Evolutionary conservation across 2,888 invertebrate species (phyloP), one percentile per base, ranked within the genome.

Genomic region (Plagiodera versicolora): DNA sequence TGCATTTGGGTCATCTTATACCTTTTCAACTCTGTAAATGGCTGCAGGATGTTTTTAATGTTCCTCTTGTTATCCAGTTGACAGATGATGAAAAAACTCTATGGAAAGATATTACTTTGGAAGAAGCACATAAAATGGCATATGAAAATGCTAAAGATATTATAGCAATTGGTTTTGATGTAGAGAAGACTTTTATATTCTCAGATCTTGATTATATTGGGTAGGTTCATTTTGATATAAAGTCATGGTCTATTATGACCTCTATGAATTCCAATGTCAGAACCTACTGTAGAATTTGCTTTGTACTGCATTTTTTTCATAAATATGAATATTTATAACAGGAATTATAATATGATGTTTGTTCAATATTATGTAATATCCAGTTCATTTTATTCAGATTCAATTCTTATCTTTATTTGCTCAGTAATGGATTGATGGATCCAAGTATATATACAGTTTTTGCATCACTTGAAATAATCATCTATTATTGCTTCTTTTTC

Each of bases 11-110:
- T 0, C 99, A 99, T 83, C 84, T 99, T 73, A 90, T 99, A 72
- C 98, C 99, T 3, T 99, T 99, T 75, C 87, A 98, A 74, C 91
- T 99, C 78, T 95, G 96, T 18, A 95, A 95, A 79, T 98, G 96
- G 95, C 82, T 99, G 2, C 98, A 99, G 81, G 98, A 99, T 65
- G 90, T 92, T 0, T 98, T 99, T 78, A 86, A 98, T 79, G 96
- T 98, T 1, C 97, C 98, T 0, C 82, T 99, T 17, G 90, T 99
- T 0, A 93, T 99, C 67, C 99, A 99, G 79, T 80, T 99, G 74
- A 98, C 98, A 0, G 99, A 99, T 75, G 99, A 99, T 79, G 99
- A 99, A 79, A 99, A 99, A 79, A 92, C 90, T 3, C 83, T 99
- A 72, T 99, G 99, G 98, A 96, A 91, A 77, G 95, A 98, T 77